phyloP scores from a whole-genome alignment of 2,888 invertebrate species.

The Lasioglossum calceatum region DNA sequence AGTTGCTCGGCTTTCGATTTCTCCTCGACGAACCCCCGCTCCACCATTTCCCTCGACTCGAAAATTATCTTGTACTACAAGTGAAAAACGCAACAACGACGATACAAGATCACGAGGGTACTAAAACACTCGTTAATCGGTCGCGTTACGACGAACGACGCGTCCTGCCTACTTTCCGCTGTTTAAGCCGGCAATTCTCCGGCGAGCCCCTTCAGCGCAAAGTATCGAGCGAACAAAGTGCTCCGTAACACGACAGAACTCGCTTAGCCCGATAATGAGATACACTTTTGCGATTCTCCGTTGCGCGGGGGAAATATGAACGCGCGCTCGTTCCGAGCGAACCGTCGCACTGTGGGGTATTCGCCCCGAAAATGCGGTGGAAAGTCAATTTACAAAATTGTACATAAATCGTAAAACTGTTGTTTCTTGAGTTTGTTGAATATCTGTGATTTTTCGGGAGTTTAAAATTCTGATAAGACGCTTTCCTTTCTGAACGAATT shows the following conservation, averaged over 20 bases:
- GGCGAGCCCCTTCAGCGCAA: constrained; percentile 53
- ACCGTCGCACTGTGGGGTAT: no score
- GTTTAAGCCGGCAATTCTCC: constrained; percentile 58
- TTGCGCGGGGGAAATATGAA: neutral
- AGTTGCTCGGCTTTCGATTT: neutral
- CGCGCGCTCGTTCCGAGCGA: constrained; percentile 1
- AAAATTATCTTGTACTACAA: neutral
- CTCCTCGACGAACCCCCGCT: neutral
- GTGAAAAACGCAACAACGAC: neutral
- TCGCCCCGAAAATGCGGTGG: no score
- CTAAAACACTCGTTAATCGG: constrained; percentile 20
- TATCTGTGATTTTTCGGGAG: no score
- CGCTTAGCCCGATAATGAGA: constrained; percentile 74
- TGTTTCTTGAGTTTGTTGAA: no score
- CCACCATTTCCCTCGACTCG: neutral
- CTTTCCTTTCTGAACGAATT: no score
- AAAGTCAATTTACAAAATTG: no score
- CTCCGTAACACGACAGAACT: constrained; percentile 77
- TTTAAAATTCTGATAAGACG: no score
- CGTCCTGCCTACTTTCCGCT: constrained; percentile 59
- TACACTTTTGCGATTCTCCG: constrained; percentile 14
- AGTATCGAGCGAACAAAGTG: constrained; percentile 71
- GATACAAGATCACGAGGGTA: neutral
- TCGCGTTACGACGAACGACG: constrained; percentile 32
- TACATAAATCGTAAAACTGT: no score